phyloP scores from a whole-genome alignment of 2,113 vertebrate genomes.

The Rhabdornis inornatus region DNA sequence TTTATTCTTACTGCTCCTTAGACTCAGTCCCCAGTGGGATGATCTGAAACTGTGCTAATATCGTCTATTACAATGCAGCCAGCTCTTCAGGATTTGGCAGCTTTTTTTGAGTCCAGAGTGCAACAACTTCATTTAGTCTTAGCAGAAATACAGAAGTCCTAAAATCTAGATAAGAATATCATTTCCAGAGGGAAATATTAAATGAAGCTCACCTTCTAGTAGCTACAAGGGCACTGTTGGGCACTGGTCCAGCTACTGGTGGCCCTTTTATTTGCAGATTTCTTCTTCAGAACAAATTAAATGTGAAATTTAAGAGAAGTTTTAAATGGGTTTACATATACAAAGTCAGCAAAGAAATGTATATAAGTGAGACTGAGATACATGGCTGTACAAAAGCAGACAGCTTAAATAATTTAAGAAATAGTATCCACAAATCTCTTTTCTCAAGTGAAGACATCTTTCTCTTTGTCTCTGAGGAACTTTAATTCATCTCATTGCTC shows the following conservation, averaged over 20 bases:
- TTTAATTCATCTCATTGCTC: conserved; percentile 33
- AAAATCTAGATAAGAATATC: not conserved
- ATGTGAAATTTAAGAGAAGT: not conserved
- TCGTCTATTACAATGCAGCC: not conserved
- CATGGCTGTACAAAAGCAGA: not conserved
- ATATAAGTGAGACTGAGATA: not conserved
- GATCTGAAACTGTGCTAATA: not conserved
- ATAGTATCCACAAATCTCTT: not conserved
- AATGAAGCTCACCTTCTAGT: not conserved
- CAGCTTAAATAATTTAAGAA: not conserved
- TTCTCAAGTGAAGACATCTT: conserved; percentile 21
- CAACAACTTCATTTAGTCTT: not conserved
- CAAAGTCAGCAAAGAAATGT: not conserved
- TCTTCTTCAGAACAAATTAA: not conserved
- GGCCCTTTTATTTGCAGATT: not conserved
- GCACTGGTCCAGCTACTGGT: not conserved
- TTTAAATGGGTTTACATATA: not conserved
- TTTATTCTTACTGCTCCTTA: not conserved
- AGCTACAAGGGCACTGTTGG: not conserved
- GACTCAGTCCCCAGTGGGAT: not conserved
- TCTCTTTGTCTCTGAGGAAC: conserved; percentile 49
- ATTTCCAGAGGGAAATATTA: not conserved
- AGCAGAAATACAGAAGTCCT: not conserved
- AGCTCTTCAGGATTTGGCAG: not conserved
- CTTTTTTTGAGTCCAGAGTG: not conserved